Evolutionary conservation across 2,113 vertebrate genomes (phyloP).

Genomic region (Cynopterus brachyotis): DNA sequence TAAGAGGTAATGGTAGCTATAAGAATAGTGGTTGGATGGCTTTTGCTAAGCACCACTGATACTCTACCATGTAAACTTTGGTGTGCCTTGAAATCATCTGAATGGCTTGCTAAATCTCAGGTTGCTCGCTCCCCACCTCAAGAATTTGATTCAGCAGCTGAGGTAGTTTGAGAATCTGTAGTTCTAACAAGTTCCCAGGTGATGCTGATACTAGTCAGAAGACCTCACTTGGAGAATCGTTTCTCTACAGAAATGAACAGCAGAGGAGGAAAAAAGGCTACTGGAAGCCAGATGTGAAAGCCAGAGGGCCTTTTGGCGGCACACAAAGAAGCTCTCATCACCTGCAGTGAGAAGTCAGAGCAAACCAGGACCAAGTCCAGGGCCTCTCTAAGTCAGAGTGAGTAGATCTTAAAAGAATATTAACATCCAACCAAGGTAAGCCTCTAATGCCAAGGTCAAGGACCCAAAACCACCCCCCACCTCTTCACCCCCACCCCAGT

Average conservation of each 20-base stretch:
- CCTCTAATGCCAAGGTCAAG: not conserved
- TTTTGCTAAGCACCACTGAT: not conserved
- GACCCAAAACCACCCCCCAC: not conserved
- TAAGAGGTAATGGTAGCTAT: not conserved
- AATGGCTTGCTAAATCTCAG: not conserved
- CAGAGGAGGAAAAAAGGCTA: not conserved
- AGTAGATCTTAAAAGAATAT: not conserved
- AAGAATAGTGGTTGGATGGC: not conserved
- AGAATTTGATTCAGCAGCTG: not conserved
- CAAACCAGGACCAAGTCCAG: not conserved
- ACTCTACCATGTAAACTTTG: not conserved
- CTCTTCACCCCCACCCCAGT: too few relatives aligned
- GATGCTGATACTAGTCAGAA: not conserved
- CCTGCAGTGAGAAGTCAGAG: not conserved
- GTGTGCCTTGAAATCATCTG: not conserved
- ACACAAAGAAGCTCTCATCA: not conserved
- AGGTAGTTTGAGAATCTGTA: not conserved
- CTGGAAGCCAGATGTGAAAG: not conserved
- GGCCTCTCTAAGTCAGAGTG: not conserved
- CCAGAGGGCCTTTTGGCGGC: not conserved
- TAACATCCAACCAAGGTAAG: not conserved
- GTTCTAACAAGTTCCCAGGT: not conserved
- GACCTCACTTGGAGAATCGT: not conserved
- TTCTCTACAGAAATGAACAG: not conserved
- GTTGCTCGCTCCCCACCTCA: not conserved